Base-by-base conservation (phyloP, 1,140 invertebrate species). In the Caenorhabditis briggsae region DNA sequence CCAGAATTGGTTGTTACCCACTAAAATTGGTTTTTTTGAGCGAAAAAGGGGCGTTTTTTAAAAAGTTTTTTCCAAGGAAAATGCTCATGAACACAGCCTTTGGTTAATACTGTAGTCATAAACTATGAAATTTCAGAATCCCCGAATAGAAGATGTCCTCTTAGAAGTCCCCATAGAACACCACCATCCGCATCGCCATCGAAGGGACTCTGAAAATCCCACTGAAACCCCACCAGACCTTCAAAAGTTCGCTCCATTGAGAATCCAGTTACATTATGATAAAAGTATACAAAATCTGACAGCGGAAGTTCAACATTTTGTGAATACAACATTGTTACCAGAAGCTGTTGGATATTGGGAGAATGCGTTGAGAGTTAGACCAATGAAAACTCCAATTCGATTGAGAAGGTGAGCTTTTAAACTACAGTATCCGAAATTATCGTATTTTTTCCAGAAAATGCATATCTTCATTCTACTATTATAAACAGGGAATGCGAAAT, bases 281-380 rank as follows among this genome's bases (percentile, higher is more conserved):
- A 64, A 86, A 82, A 87, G 59, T 20, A 88, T 89, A 16, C 53
- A 50, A 33, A 86, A 82, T 59, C 83, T 89, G 23, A 58, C 86
- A 9, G 74, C 56, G 1, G 88, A 89, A 53, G 90, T 89, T 83
- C 86, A 89, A 41, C 50, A 53, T 43, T 88, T 82, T 61, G 82
- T 88, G 48, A 89, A 88, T 86, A 65, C 70, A 9, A 86, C 89
- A 50, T 58, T 89, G 11, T 41, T 89, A 14, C 89, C 89, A 5
- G 84, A 88, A 46, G 89, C 89, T 16, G 85, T 82, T 0, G 89
- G 89, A 33, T 89, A 82, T 85, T 89, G 89, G 89, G 87, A 88
- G 48, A 78, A 87, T 58, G 89, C 86, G 41, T 61, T 89, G 65
- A 74, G 78, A 20, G 88, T 89, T 64, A 59, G 89, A 41, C 82